A percentile compares a stretch with the other conserved stretches of the same genome.
Evolutionary conservation across 1,140 invertebrate genomes (phyloP).

Genomic region (Microplitis demolitor): DNA sequence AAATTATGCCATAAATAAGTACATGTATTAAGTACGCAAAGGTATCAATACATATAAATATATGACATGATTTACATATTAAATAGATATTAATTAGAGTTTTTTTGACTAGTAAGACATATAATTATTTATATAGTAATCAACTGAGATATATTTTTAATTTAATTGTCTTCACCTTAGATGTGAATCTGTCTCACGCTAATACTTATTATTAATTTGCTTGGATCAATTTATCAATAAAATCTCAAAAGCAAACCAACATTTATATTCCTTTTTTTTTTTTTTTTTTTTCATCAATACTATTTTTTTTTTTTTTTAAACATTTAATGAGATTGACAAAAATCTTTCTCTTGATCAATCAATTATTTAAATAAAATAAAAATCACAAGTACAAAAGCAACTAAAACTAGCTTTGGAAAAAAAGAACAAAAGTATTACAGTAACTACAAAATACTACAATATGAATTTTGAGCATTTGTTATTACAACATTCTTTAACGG

Average conservation of each 20-base stretch:
- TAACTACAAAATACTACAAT: conserved; percentile 36
- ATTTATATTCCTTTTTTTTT: neutral
- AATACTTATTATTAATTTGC: neutral
- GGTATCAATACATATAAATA: no score
- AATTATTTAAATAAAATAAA: neutral
- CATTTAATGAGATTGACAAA: neutral
- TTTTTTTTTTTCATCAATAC: neutral
- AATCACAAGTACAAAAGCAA: neutral
- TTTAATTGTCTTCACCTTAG: no score
- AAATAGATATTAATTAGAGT: no score
- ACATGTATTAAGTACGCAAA: no score
- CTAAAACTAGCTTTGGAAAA: neutral
- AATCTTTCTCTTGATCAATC: no score
- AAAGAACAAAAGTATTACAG: conserved; percentile 34
- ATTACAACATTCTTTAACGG: conserved; percentile 50
- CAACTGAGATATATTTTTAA: no score
- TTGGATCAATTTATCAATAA: neutral
- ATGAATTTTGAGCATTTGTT: conserved; percentile 44
- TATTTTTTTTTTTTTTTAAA: neutral
- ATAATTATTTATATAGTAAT: no score
- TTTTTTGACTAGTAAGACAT: no score
- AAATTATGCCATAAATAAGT: no score
- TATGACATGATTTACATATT: no score
- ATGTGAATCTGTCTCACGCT: neutral
- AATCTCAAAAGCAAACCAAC: neutral